phyloP scores from a whole-genome alignment of 1,140 invertebrate species.

The Bicyclus anynana region DNA sequence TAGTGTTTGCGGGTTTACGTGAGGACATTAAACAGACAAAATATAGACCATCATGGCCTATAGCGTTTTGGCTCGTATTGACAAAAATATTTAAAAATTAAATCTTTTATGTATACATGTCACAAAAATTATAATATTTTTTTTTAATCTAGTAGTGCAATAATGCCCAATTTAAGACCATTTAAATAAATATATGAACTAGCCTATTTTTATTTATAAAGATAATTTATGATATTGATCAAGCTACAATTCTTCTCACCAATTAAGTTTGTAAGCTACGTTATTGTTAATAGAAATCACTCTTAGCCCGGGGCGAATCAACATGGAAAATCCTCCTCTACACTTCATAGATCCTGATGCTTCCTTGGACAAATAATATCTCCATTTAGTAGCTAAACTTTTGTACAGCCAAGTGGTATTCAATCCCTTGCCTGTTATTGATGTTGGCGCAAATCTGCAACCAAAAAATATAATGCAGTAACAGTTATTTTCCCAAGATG shows the following conservation, averaged over 20 bases:
- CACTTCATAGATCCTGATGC: conserved; percentile 79
- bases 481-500: neutral
- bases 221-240: too few relatives aligned
- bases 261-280: conserved; percentile 84
- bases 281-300: conserved; percentile 87
- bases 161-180: too few relatives aligned
- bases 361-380: conserved; percentile 80
- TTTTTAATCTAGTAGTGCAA: too few relatives aligned
- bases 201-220: too few relatives aligned
- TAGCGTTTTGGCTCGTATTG: too few relatives aligned
- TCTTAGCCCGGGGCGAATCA: conserved; percentile 81
- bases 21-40: too few relatives aligned
- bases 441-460: conserved; percentile 32
- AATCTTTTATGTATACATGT: too few relatives aligned
- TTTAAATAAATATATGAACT: too few relatives aligned
- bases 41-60: too few relatives aligned
- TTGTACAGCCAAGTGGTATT: conserved; percentile 19
- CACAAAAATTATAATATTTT: too few relatives aligned
- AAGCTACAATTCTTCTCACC: conserved; percentile 66
- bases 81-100: too few relatives aligned
- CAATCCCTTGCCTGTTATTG: neutral
- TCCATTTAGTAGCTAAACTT: conserved; percentile 79
- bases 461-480: conserved; percentile 21
- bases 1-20: too few relatives aligned
- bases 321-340: conserved; percentile 85